Base-by-base conservation (phyloP, 2,888 invertebrate species). In the Cephus rjabovi region DNA sequence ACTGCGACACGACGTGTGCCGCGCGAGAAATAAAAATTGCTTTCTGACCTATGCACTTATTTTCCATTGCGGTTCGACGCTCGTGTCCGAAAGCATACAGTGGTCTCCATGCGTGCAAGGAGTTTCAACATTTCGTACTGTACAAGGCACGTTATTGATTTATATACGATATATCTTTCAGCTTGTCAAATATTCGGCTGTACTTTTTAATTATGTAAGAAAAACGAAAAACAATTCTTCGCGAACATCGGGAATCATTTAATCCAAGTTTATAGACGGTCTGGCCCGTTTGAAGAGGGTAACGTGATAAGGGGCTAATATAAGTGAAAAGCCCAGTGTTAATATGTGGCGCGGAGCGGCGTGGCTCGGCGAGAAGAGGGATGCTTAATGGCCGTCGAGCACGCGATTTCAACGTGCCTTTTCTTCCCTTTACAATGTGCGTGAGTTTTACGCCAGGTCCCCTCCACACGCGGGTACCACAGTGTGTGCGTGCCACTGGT, bases 251-350 rank as follows among this genome's bases (percentile, higher is more conserved):
- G 23, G 2, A 56, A 56, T 56, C 56, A 56, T 56, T 56, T 56
- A 56, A 56, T 23, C 23, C 56, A 56, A 56, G 56, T 56, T 56
- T 56, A 56, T 56, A 56, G 56, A 56, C 15, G 56, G 9, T 56
- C 56, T 56, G 56, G 56, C 56, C 23, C 56, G 23, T 56, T 56
- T 56, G 56, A 56, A 56, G 56, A 56, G 56, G 56, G 56, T 56
- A 56, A 56, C 56, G 56, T 56, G 74, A 56, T 73, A 74, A 37
- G 68, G 77, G 76, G 78, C 77, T 77, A 79, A 81, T 75, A 76
- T 74, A 75, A 83, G 84, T 82, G 80, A 81, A 84, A 83, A 83
- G 76, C 77, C 75, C 79, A 79, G 80, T 80, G 81, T 83, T 83
- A 81, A 85, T 84, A 81, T 40, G 83, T 76, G 77, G 80, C 80